phyloP scores from a whole-genome alignment of 2,797 vertebrate genomes.

The Aulostomus chinensis region DNA sequence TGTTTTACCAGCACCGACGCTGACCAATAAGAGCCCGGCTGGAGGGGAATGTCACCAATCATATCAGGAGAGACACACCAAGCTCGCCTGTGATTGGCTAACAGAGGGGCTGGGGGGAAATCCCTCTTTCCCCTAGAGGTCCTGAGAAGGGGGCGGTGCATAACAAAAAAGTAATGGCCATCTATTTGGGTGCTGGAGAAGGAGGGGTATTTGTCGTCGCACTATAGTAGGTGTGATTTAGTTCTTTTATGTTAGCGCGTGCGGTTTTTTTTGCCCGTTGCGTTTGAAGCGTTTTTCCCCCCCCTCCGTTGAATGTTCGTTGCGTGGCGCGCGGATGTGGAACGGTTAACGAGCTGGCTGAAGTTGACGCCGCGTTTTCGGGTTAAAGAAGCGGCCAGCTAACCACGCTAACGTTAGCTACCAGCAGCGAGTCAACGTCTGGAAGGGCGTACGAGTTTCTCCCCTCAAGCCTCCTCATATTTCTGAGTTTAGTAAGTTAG shows the following conservation, averaged over 20 bases:
- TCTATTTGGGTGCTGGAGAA: slow-evolving; percentile 79
- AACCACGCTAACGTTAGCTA: slow-evolving; percentile 72
- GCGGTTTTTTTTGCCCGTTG: background rate
- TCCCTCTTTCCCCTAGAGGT: slow-evolving; percentile 69
- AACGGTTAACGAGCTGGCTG: slow-evolving; percentile 36
- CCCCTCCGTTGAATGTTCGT: background rate
- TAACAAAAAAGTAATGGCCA: slow-evolving; percentile 80
- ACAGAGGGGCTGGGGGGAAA: slow-evolving; percentile 66
- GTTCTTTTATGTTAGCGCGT: slow-evolving; percentile 20
- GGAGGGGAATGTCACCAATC: slow-evolving; percentile 58
- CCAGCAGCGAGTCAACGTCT: slow-evolving; percentile 52
- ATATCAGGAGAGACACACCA: slow-evolving; percentile 26
- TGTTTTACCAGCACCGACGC: slow-evolving; percentile 53
- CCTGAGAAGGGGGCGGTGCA: slow-evolving; percentile 75
- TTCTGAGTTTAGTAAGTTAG: slow-evolving; percentile 30
- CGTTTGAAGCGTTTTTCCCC: background rate
- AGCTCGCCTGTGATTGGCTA: slow-evolving; percentile 66
- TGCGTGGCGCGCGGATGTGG: background rate
- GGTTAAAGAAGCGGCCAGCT: slow-evolving; percentile 68
- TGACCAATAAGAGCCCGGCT: slow-evolving; percentile 52
- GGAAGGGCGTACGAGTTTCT: slow-evolving; percentile 71
- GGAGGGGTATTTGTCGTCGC: slow-evolving; percentile 66
- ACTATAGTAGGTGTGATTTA: slow-evolving; percentile 55
- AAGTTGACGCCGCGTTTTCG: slow-evolving; percentile 69
- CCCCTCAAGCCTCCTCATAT: slow-evolving; percentile 42